Base-by-base conservation (phyloP, 2,888 invertebrate genomes). In the Perizoma affinitatum region DNA sequence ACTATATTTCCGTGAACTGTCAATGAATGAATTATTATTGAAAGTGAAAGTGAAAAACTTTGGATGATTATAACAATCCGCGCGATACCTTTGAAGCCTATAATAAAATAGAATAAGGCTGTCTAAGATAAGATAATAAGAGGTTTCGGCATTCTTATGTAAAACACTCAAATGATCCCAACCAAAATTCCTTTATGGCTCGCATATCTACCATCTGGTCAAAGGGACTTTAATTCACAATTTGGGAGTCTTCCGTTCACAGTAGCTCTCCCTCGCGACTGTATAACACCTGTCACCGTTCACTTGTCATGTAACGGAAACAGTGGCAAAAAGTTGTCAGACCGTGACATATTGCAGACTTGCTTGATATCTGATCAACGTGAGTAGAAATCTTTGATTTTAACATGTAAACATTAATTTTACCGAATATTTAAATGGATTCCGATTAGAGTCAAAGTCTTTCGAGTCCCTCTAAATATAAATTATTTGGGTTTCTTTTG, bases 251-350 rank as follows among this genome's bases (percentile, higher is more conserved):
- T 62, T 65, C 62, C 63, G 62, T 41, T 60, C 11, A 22, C 35
- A 52, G 51, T 56, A 62, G 62, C 44, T 54, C 22, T 38, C 62
- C 52, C 45, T 43, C 10, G 42, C n/a, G 38, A 40, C 58, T 56
- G 58, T 49, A 40, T 46, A 53, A 44, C 69, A 70, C 68, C 70
- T 70, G 70, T 66, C 68, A 62, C 48, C 58, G 58, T 60, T 50
- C 66, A 56, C 58, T 60, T 50, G 47, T 53, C 53, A 43, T 36
- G 52, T 58, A 61, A 54, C 65, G 70, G 66, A 68, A 65, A 61
- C 61, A 54, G 61, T 48, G 43, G 54, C 58, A 61, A 70, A 70
- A 68, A 69, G 50, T 58, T 48, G 53, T 54, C 60, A 65, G 60
- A 57, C 51, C 61, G 44, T 66, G 66, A 66, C 61, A 65, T 52